Evolutionary conservation across 2,113 vertebrate genomes (phyloP).

Genomic region (Monopterus albus): DNA sequence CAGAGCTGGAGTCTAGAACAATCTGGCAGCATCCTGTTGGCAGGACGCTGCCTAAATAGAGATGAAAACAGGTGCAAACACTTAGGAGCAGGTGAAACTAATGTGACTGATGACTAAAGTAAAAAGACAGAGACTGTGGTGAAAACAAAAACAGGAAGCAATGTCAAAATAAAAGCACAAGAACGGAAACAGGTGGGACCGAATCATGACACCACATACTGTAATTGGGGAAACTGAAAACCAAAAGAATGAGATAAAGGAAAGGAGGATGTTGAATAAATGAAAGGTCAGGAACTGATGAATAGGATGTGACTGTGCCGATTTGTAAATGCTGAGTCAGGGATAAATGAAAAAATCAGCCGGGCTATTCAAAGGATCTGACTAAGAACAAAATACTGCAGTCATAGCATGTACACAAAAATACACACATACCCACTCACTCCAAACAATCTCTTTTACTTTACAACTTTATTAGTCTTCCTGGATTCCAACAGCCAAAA

Average conservation of each 20-base stretch:
- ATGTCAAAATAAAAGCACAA: too few species aligned
- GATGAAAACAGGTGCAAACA: too few species aligned
- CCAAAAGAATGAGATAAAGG: constrained; percentile 17
- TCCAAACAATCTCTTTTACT: background rate
- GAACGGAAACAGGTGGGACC: too few species aligned
- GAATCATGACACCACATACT: too few species aligned
- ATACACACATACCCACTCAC: background rate
- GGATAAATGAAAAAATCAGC: constrained; percentile 68
- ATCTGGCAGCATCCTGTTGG: too few species aligned
- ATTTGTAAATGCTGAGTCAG: constrained; percentile 67
- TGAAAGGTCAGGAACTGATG: constrained; percentile 54
- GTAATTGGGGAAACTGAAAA: constrained; percentile 5
- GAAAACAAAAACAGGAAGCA: too few species aligned
- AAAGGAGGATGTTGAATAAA: constrained; percentile 46
- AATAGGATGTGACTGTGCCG: constrained; percentile 68
- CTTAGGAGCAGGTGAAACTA: too few species aligned
- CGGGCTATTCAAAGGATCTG: constrained; percentile 62
- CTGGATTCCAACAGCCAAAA: background rate
- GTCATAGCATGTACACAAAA: constrained; percentile 40
- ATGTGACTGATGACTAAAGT: too few species aligned
- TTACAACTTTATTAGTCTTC: background rate
- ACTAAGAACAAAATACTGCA: constrained; percentile 63
- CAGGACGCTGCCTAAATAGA: too few species aligned
- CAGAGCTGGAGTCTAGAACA: too few species aligned
- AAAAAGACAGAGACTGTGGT: too few species aligned